Evolutionary conservation across 1,140 invertebrate genomes (phyloP), one percentile per base, ranked within the genome.

Genomic region (Bombus waltoni): DNA sequence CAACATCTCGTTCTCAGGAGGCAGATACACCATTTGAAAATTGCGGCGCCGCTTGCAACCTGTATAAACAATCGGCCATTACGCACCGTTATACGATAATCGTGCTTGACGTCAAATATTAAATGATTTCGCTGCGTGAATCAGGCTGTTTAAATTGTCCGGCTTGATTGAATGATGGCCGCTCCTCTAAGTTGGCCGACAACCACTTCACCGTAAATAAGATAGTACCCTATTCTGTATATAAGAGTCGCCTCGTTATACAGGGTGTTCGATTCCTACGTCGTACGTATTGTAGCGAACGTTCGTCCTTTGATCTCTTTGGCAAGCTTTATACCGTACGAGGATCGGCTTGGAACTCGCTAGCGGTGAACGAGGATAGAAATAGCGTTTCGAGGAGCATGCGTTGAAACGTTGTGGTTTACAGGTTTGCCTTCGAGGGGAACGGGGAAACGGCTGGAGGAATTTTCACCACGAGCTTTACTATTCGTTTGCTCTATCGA

Each of bases 61-160:
- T 91, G 88, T 93, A 92, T 90, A 93, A 92, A 93, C 90, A 93
- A 90, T 89, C 88, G 88, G 85, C 88, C 81, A 92, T 93, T 93
- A 93, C 80, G 81, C 83, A 87, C 87, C 83, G 89, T 92, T 93
- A 93, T 92, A 94, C 92, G 93, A 92, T 94, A 94, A 94, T 94
- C 92, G 90, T 89, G 89, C 89, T 90, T 94, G 93, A 94, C 92
- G 93, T 94, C 93, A 94, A 94, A 93, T 94, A 93, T 93, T 92
- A 94, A 93, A 93, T 91, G 93, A 93, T 93, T 92, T 93, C 92
- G 93, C 93, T 90, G 90, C 93, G 89, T 93, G 93, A 94, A 94
- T 94, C 93, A 92, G 92, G 92, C 92, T 94, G 93, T 92, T 92
- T 93, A 92, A 94, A 94, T 94, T 93, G 91, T 92, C 90, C 92